Percentiles rank a stretch among this genome's conserved stretches.
Conservation (phyloP, 2,888 invertebrate species). For the Panzeria rudis region DNA sequence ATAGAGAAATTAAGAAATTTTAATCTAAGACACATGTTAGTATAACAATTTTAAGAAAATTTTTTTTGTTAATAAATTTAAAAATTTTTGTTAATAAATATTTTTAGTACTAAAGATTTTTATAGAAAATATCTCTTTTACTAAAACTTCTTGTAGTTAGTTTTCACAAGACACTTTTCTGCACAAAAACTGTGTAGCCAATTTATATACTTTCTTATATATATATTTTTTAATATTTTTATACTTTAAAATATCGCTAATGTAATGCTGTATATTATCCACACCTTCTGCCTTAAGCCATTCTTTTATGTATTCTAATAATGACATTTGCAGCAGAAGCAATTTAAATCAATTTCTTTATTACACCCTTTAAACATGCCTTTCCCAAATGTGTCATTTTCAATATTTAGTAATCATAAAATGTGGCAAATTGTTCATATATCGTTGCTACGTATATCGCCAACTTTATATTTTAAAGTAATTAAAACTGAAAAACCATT, state of each 20-base stretch:
- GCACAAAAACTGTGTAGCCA: no score
- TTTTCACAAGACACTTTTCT: no score
- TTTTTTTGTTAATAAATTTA: no score
- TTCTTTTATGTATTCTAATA: conserved; percentile 14
- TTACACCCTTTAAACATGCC: conserved; percentile 2
- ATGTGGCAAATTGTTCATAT: conserved; percentile 34
- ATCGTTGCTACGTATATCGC: conserved; percentile 29
- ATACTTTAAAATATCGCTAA: background rate
- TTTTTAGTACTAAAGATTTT: no score
- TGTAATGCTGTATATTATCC: background rate
- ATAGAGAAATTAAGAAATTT: no score
- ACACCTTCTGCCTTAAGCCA: background rate
- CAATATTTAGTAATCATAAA: conserved; percentile 56
- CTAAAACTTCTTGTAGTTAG: no score
- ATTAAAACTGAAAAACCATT: conserved; percentile 72
- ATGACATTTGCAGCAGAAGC: conserved; percentile 39
- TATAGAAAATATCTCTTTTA: no score
- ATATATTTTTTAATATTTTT: no score
- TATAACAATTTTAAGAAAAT: no score
- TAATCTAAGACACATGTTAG: no score
- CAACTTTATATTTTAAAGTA: conserved; percentile 66
- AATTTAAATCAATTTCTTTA: conserved; percentile 62
- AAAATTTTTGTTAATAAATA: no score
- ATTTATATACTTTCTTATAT: no score
- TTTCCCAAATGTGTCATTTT: conserved; percentile 21